Conservation (phyloP, 1,140 invertebrate genomes). For the Oppia nitens region DNA sequence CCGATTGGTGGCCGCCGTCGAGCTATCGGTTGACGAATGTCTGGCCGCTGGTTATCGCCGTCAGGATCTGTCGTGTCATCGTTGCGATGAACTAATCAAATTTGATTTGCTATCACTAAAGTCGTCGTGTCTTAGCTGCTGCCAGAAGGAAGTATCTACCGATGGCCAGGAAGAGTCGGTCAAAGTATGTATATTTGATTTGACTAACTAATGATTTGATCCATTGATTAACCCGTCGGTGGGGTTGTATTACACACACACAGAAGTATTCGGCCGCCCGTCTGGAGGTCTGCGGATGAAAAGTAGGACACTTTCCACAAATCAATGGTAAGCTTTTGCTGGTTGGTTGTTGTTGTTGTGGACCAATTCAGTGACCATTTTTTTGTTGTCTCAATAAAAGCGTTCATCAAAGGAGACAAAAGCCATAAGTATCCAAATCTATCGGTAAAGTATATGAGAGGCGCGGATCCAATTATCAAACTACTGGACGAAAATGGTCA, state of each 20-base stretch:
- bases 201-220: not conserved
- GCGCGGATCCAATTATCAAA: slow-evolving; percentile 80
- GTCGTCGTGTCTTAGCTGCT: slow-evolving; percentile 54
- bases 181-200: not conserved
- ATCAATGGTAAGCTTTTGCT: slow-evolving; percentile 50
- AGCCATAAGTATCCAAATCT: slow-evolving; percentile 72
- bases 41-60: slow-evolving; percentile 66
- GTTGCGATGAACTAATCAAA: slow-evolving; percentile 62
- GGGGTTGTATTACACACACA: not conserved
- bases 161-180: slow-evolving; percentile 24
- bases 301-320: slow-evolving; percentile 86
- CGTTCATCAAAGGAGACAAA: slow-evolving; percentile 75
- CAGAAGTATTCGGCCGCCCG: slow-evolving; percentile 61
- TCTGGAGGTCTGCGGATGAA: slow-evolving; percentile 82
- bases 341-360: not conserved
- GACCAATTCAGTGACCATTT: not conserved
- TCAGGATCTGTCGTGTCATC: slow-evolving; percentile 65
- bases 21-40: slow-evolving; percentile 63
- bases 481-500: slow-evolving; percentile 62
- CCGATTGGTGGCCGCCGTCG: not conserved
- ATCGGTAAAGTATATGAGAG: slow-evolving; percentile 69
- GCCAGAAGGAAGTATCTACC: too few species aligned
- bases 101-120: slow-evolving; percentile 53
- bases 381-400: slow-evolving; percentile 30
- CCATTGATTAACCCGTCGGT: not conserved